Evolutionary conservation across 1,140 invertebrate species (phyloP), one percentile per base, ranked within the genome.

Genomic region (Brachionus angularis): DNA sequence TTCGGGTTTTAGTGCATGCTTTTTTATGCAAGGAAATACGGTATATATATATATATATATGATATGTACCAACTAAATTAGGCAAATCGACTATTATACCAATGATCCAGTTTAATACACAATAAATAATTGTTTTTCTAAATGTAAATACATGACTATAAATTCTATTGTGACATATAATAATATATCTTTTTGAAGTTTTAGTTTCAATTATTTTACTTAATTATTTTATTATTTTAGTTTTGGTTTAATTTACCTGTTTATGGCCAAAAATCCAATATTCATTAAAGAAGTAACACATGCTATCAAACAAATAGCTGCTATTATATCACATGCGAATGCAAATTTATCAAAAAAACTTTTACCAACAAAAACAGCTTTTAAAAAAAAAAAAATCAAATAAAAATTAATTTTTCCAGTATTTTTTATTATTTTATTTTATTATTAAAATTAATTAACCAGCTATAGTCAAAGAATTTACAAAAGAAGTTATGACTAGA

Each of bases 31-130:
- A n/a, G n/a, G n/a, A n/a, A n/a, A n/a, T n/a, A n/a, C n/a, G n/a
- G n/a, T n/a, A n/a, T n/a, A n/a, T 16, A 42, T 10, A 42, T 42
- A 42, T 10, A 10, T 42, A 42, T 42, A 10, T 10, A 10, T 42
- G 39, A 10, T 5, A 49, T 18, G 5, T 4, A 33, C 69, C 69
- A 36, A 34, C 34, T 18, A 52, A 36, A 58, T 72, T 74, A 1
- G 72, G 73, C 47, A 71, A 29, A 33, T 74, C 73, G 21, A 74
- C 25, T 3, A 73, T 44, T 14, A 73, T 36, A 33, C 73, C 52
- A 1, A 64, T 14, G n/a, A 73, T 12, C 73, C 73, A 74, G 27
- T 50, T 49, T 10, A 62, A 42, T 10, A 58, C 14, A 29, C 72
- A 71, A 36, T 74, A 74, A 16, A 72, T 12, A 5, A 67, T 55